Conservation (phyloP, 2,113 vertebrate species). For the Microcebus griseorufus region DNA sequence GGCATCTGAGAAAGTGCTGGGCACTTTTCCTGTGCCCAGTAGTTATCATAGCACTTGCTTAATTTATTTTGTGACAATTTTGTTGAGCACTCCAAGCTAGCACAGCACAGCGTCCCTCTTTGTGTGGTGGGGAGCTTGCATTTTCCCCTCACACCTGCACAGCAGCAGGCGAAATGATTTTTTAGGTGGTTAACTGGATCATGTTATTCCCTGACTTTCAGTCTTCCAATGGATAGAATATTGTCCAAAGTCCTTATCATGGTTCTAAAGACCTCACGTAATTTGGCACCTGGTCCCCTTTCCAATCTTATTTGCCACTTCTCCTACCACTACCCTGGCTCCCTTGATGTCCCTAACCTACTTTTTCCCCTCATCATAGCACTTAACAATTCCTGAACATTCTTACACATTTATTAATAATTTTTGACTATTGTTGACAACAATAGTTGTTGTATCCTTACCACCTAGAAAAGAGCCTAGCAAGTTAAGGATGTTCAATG, state of each 20-base stretch:
- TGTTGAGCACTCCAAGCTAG: too few relatives aligned
- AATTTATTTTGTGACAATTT: too few relatives aligned
- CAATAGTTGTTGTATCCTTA: too few relatives aligned
- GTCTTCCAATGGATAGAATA: neutral
- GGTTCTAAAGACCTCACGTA: neutral
- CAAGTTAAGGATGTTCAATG: neutral
- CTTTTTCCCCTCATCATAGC: neutral
- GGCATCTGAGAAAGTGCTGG: too few relatives aligned
- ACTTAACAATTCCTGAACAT: neutral
- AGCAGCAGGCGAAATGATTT: neutral
- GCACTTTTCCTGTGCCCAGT: too few relatives aligned
- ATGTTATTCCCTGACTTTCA: neutral
- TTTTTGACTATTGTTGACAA: neutral
- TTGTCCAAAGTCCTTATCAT: neutral
- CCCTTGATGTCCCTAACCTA: neutral
- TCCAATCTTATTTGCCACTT: neutral
- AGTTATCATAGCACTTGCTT: too few relatives aligned
- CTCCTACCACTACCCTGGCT: neutral
- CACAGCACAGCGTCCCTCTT: too few relatives aligned
- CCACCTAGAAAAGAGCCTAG: neutral
- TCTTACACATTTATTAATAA: neutral
- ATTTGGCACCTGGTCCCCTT: neutral
- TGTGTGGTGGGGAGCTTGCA: too few relatives aligned
- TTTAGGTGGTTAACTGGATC: neutral
- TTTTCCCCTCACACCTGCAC: too few relatives aligned